Percentiles rank a stretch among this genome's conserved stretches.
Conservation (phyloP, 1,140 invertebrate species). For the Alviniconcha marisindica region DNA sequence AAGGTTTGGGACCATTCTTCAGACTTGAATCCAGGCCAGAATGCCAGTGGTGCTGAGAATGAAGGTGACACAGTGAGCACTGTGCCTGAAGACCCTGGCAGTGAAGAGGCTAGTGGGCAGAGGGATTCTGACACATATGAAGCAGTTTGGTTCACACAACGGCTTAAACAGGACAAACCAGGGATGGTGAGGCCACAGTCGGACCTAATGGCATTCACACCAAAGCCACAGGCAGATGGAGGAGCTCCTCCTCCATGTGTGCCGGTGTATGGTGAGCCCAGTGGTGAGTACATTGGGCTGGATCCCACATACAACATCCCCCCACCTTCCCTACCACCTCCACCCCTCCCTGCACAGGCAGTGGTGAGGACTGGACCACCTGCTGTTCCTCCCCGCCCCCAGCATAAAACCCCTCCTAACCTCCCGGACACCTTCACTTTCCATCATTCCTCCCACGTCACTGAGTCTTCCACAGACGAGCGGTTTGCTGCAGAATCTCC, state of each 20-base stretch:
- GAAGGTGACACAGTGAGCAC: no score
- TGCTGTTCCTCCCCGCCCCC: slow-evolving; percentile 29
- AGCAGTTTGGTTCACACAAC: slow-evolving; percentile 17
- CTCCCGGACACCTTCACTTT: background rate
- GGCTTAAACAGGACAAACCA: background rate
- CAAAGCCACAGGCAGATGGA: background rate
- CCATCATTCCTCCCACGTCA: background rate
- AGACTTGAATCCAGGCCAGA: background rate
- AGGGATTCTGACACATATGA: slow-evolving; percentile 12
- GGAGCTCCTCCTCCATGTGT: background rate
- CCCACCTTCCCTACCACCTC: slow-evolving; percentile 15
- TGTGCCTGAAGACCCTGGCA: background rate
- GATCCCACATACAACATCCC: slow-evolving; percentile 38
- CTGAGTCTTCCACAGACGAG: slow-evolving; percentile 20
- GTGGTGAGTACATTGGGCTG: slow-evolving; percentile 30
- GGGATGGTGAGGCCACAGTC: slow-evolving; percentile 24
- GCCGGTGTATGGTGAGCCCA: slow-evolving; percentile 4
- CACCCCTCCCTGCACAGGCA: slow-evolving; percentile 23
- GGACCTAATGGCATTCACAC: slow-evolving; percentile 14
- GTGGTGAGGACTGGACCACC: slow-evolving; percentile 3
- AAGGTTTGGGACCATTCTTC: slow-evolving; percentile 9
- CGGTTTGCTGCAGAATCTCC: background rate
- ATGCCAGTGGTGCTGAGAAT: background rate
- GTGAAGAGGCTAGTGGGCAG: background rate
- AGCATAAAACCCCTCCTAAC: background rate